Conservation (phyloP, 2,113 vertebrate species). For the Gymnocephalus cernua region DNA sequence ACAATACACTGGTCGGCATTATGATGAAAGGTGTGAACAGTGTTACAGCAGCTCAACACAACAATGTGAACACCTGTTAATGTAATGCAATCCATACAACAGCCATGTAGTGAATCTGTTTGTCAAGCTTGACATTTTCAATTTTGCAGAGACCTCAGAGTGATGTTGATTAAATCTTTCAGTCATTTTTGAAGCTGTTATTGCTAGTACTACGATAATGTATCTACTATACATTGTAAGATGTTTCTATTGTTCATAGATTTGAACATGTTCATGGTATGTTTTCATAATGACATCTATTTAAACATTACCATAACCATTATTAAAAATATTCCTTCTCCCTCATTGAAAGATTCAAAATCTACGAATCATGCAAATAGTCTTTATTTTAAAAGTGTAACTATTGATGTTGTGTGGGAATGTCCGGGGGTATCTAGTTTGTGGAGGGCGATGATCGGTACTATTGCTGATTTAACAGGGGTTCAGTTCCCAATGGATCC, state of each 20-base stretch:
- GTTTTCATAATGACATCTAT: neutral
- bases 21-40: slow-evolving; percentile 39
- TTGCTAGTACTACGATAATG: neutral
- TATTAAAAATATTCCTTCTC: neutral
- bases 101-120: neutral
- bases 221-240: neutral
- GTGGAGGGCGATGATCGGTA: no score
- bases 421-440: no score
- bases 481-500: no score
- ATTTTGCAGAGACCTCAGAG: neutral
- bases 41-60: slow-evolving; percentile 30
- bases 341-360: neutral
- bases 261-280: neutral
- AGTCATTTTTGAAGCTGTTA: neutral
- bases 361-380: neutral
- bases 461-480: no score
- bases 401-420: no score
- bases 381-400: neutral
- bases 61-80: slow-evolving; percentile 58
- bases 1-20: slow-evolving; percentile 25
- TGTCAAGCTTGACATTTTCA: neutral
- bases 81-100: slow-evolving; percentile 23
- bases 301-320: neutral
- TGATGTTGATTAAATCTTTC: neutral
- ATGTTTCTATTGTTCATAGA: neutral